Conservation (phyloP, 2,797 vertebrate species). For the Streptopelia turtur region DNA sequence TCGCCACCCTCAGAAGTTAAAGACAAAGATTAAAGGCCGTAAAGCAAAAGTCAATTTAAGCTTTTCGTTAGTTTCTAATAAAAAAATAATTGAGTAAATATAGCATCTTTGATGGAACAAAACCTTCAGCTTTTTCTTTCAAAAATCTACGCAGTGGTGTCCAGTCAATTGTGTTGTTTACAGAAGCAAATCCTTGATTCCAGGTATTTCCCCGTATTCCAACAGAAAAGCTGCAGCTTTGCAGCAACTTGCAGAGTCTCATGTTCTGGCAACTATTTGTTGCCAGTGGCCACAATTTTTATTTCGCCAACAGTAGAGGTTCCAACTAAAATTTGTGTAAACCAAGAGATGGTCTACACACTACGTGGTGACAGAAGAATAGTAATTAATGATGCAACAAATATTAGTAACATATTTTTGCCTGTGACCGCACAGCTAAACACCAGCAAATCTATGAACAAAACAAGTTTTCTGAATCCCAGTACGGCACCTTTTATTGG, state of each 20-base stretch:
- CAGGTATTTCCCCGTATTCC: neutral
- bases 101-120: neutral
- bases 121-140: neutral
- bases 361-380: accelerated
- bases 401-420: neutral
- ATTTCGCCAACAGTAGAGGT: neutral
- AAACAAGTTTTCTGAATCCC: neutral
- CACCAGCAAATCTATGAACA: neutral
- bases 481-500: neutral
- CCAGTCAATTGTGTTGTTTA: neutral
- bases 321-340: neutral
- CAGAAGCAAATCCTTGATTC: neutral
- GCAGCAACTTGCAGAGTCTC: neutral
- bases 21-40: neutral
- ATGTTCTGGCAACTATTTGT: neutral
- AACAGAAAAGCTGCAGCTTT: neutral
- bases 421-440: neutral
- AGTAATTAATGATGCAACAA: neutral
- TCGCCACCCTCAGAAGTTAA: neutral
- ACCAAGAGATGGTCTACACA: neutral
- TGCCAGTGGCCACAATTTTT: neutral
- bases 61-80: neutral
- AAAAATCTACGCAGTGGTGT: neutral
- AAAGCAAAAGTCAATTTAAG: neutral
- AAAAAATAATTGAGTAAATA: neutral